Evolutionary conservation across 2,113 vertebrate species (phyloP), one percentile per base, ranked within the genome.

Genomic region (Mungos mungo): DNA sequence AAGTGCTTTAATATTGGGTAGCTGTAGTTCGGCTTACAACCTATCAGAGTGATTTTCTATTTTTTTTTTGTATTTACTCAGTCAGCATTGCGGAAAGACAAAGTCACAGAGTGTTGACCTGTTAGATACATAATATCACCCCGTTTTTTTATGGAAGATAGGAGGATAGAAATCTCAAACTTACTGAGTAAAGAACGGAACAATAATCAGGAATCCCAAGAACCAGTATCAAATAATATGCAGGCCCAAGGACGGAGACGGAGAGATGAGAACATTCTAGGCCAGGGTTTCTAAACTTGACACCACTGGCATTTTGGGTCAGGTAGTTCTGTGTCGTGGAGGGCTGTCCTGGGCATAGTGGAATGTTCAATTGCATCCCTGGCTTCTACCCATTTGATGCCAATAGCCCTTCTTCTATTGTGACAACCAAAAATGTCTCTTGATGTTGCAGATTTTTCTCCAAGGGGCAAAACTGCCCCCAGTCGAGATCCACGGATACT

Each of bases 1-100:
- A 71, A 95, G 52, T 85, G 45, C 91, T 92, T 96, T 63, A 87
- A 89, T 90, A 74, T 1, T 74, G 72, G 69, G 63, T 83, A 76
- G 52, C 12, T 86, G 38, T 74, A 93, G 86, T 77, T 88, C 4
- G 3, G n/a, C 50, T 86, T 92, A 87, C n/a, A 80, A 50, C 27
- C 29, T 29, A 80, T 41, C 57, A 79, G 12, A 52, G 18, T 21
- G 54, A 69, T 74, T 87, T 77, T 83, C 74, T 90, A 35, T 77
- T 66, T 88, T 81, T n/a, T 16, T 0, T 25, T 76, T 84, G 35
- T 91, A 66, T n/a, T 72, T 63, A 54, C 74, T 47, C 50, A 79
- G 31, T 94, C 54, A 83, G 38, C 95, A 33, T 18, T 65, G 12
- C 27, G 18, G 85, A 96, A 90, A 45, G 79, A 66, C 35, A 92